Base-by-base conservation (phyloP, 1,140 invertebrate genomes). In the Eueides isabella region DNA sequence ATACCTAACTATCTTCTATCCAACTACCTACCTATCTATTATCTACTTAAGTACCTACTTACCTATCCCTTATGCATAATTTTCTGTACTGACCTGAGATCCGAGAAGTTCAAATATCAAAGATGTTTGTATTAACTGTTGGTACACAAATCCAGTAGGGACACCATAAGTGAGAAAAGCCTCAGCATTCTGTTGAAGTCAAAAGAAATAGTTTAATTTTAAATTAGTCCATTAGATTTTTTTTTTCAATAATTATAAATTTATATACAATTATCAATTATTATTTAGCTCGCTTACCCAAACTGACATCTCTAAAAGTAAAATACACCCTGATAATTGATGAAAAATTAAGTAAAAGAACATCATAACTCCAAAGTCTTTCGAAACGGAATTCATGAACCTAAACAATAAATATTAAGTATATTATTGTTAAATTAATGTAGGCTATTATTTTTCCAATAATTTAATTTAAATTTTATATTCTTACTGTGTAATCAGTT, bases 291-390 rank as follows among this genome's bases (percentile, higher is more conserved):
- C 4, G n/a, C 30, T 71, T 76, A 79, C 77, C 77, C 78, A 65
- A 29, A 41, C 72, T n/a, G 74, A 78, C 19, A 73, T n/a, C 70
- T 78, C 48, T 16, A 76, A 74, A 11, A 81, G 55, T 19, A 81
- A 29, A 30, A 81, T 75, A 19, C 79, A 81, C 16, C 69, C 74
- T 19, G 41, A 72, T 29, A 81, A 71, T 75, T 78, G 77, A 11
- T 79, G 38, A 33, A 81, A 79, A 6, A 63, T 38, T 70, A 76
- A 78, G 41, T 76, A 76, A 11, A 76, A 31, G 29, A 30, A 76
- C 23, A 81, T 61, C 12, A 74, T 70, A 1, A 70, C 48, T 33
- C 79, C 77, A 61, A 76, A 79, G n/a, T 63, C 66, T 6, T 69
- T 62, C 7, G 69, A 74, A 2, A 64, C 71, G 26, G 44, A 55